These are phyloP conservation scores for Decapterus maruadsi DNA, from an alignment of 2,797 vertebrate species.

Conservation along the genomic window DNA sequence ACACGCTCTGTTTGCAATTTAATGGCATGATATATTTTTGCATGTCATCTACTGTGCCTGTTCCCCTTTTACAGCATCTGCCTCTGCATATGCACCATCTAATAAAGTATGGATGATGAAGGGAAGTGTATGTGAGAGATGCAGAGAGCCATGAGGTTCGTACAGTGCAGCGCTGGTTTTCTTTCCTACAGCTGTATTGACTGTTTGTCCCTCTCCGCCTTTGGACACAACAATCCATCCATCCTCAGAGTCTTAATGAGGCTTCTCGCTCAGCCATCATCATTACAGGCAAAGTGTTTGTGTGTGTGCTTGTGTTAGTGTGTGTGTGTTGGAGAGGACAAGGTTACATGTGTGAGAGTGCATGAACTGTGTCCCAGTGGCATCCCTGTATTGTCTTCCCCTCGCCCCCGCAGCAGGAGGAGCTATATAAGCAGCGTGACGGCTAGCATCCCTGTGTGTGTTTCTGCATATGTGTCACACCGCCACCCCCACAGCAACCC, in stretches of 20 bases:
- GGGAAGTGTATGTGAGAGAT: slow-evolving; percentile 30
- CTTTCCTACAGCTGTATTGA: slow-evolving; percentile 42
- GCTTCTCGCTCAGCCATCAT: slow-evolving; percentile 30
- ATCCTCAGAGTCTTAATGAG: slow-evolving; percentile 57
- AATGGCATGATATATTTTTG: slow-evolving; percentile 8
- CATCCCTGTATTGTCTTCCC: slow-evolving; percentile 72
- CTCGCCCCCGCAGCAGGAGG: slow-evolving; percentile 66
- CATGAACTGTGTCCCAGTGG: slow-evolving; percentile 54
- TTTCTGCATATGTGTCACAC: slow-evolving; percentile 72
- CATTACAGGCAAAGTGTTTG: slow-evolving; percentile 29
- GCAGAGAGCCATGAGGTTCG: slow-evolving; percentile 10
- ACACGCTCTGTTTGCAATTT: not conserved
- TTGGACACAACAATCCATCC: slow-evolving; percentile 46
- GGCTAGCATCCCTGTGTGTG: slow-evolving; percentile 58
- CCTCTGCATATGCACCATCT: slow-evolving; percentile 44
- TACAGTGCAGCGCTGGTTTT: not conserved
- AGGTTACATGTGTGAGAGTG: slow-evolving; percentile 16
- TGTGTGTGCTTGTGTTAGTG: slow-evolving; percentile 16
- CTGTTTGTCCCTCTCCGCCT: slow-evolving; percentile 12
- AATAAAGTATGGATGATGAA: slow-evolving; percentile 73
- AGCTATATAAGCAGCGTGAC: slow-evolving; percentile 58
- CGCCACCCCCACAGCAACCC: slow-evolving; percentile 75
- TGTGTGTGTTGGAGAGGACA: slow-evolving; percentile 17
- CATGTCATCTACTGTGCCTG: slow-evolving; percentile 30
- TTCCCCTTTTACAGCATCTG: slow-evolving; percentile 37